Evolutionary conservation across 2,888 invertebrate species (phyloP).

Genomic region (Allolobophora icterica): DNA sequence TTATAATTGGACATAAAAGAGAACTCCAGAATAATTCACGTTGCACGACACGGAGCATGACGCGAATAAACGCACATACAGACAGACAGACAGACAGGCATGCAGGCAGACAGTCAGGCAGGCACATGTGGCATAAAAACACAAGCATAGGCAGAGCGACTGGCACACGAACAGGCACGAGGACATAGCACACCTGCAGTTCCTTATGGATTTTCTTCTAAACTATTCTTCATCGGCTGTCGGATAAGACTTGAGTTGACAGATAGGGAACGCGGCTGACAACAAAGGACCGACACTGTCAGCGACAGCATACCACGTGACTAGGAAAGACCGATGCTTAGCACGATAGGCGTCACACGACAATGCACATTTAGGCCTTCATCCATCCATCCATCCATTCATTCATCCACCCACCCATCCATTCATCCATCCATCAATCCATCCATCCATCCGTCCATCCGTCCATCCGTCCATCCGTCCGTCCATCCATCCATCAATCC

Average conservation of each 20-base stretch:
- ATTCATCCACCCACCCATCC: background rate
- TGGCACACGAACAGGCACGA: background rate
- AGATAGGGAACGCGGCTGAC: conserved; percentile 6
- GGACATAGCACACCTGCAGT: conserved; percentile 11
- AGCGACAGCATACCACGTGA: background rate
- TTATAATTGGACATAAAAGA: conserved; percentile 12
- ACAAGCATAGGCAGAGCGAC: background rate
- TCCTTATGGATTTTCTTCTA: conserved; percentile 33
- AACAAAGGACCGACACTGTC: background rate
- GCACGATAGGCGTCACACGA: background rate
- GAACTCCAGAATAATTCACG: too few species aligned
- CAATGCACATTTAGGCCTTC: background rate
- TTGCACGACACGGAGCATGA: background rate
- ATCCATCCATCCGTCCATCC: background rate
- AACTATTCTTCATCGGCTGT: conserved; percentile 23
- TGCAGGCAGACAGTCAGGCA: background rate
- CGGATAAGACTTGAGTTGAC: background rate
- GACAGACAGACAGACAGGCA: background rate
- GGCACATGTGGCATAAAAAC: background rate
- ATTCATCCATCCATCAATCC: background rate
- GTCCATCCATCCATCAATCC: background rate
- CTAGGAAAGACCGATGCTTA: background rate
- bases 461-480: conserved; percentile 4
- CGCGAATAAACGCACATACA: background rate
- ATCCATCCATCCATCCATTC: background rate